phyloP scores from a whole-genome alignment of 2,113 vertebrate genomes.

The Gopherus evgoodei region DNA sequence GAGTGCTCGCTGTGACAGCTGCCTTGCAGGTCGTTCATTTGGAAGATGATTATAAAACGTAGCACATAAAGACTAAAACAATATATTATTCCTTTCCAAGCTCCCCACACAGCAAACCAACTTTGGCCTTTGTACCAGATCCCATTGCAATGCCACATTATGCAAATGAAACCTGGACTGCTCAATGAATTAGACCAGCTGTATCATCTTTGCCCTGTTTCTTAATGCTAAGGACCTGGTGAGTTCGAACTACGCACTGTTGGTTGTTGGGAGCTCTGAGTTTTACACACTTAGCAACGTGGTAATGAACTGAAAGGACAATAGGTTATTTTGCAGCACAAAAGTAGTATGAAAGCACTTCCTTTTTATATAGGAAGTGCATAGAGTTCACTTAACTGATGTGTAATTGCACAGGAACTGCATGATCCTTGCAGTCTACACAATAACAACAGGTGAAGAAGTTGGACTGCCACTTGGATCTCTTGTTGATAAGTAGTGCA shows the following conservation, averaged over 20 bases:
- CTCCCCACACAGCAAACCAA: not conserved
- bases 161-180: not conserved
- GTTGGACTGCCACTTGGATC: not conserved
- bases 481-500: not conserved
- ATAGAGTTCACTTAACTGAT: rapidly evolving
- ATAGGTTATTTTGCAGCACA: not conserved
- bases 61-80: not conserved
- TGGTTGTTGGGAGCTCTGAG: not conserved
- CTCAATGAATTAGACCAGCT: not conserved
- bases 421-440: rapidly evolving
- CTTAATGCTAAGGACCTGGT: not conserved
- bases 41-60: not conserved
- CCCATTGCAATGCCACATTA: not conserved
- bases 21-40: not conserved
- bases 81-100: not conserved
- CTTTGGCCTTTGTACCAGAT: not conserved
- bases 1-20: not conserved
- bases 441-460: not conserved
- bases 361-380: not conserved
- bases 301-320: not conserved
- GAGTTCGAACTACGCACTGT: not conserved
- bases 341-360: not conserved
- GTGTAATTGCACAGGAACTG: not conserved
- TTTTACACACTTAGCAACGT: not conserved
- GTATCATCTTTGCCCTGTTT: not conserved